A percentile compares a stretch with the other conserved stretches of the same genome.
Evolutionary conservation across 2,797 vertebrate species (phyloP).

Genomic region (Hippocampus kuda): DNA sequence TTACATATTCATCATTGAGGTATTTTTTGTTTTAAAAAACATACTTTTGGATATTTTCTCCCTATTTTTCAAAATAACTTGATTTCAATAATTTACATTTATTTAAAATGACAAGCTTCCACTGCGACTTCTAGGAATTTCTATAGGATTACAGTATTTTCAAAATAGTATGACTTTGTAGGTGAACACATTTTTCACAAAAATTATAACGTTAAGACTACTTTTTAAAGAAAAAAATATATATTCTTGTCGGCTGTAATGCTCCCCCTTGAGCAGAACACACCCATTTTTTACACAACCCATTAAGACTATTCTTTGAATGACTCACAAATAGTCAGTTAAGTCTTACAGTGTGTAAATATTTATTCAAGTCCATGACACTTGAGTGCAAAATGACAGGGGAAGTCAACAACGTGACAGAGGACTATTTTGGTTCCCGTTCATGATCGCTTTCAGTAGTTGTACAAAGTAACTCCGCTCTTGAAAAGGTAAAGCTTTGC

Average conservation of each 20-base stretch:
- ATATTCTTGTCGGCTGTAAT: not conserved
- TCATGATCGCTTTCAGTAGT: not conserved
- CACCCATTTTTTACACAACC: not conserved
- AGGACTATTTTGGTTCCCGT: not conserved
- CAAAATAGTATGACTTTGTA: too few relatives aligned
- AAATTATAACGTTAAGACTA: too few relatives aligned
- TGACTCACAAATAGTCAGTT: not conserved
- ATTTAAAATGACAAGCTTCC: too few relatives aligned
- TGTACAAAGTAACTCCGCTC: not conserved
- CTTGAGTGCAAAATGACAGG: slow-evolving; percentile 1
- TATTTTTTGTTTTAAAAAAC: too few relatives aligned
- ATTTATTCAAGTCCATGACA: not conserved
- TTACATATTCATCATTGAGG: too few relatives aligned
- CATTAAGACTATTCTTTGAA: not conserved
- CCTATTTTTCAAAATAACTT: too few relatives aligned
- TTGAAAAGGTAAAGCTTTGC: not conserved
- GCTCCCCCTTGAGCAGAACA: not conserved
- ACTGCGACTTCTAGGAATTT: too few relatives aligned
- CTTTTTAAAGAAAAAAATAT: too few relatives aligned
- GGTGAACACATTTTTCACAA: too few relatives aligned
- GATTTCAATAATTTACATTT: too few relatives aligned
- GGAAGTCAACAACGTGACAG: not conserved
- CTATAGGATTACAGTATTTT: too few relatives aligned
- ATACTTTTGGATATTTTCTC: too few relatives aligned
- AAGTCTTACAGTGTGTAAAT: not conserved